Percentiles rank a stretch among this genome's conserved stretches.
Conservation (phyloP, 1,140 invertebrate genomes). For the Penaeus vannamei region DNA sequence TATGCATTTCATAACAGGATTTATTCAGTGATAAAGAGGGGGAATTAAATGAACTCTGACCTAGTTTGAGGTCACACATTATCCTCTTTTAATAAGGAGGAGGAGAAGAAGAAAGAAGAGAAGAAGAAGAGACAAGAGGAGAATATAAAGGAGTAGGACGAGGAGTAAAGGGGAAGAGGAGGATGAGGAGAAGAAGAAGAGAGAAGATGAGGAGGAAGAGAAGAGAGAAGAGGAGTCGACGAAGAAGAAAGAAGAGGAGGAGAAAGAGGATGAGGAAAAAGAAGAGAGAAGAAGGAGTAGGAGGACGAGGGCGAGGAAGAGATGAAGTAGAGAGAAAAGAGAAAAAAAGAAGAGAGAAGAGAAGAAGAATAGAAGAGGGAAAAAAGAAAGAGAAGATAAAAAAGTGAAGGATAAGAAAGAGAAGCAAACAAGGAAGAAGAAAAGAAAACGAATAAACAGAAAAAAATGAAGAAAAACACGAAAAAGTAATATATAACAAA, state of each 20-base stretch:
- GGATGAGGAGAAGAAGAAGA: not conserved
- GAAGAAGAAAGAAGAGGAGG: not conserved
- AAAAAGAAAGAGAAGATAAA: not conserved
- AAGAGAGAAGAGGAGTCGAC: not conserved
- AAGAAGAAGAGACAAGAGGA: too few species aligned
- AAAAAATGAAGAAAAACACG: too few species aligned
- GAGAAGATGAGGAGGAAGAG: not conserved
- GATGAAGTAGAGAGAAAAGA: not conserved
- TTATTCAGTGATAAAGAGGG: too few species aligned
- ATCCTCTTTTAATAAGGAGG: too few species aligned
- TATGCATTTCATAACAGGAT: too few species aligned
- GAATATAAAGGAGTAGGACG: not conserved
- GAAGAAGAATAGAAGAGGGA: not conserved
- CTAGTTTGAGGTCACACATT: too few species aligned
- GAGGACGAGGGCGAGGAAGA: accelerated
- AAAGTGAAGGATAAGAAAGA: too few species aligned
- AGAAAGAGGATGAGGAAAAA: too few species aligned
- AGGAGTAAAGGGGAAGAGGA: not conserved
- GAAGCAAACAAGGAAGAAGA: not conserved
- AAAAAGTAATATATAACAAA: too few species aligned
- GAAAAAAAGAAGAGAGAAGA: not conserved
- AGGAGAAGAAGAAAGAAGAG: too few species aligned
- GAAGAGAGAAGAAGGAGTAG: not conserved
- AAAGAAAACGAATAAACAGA: too few species aligned
- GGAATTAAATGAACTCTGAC: too few species aligned